Percentiles rank a stretch among this genome's conserved stretches.
These are phyloP conservation scores for Leptothorax acervorum DNA, from an alignment of 2,888 invertebrate genomes.

Conservation along the genomic window DNA sequence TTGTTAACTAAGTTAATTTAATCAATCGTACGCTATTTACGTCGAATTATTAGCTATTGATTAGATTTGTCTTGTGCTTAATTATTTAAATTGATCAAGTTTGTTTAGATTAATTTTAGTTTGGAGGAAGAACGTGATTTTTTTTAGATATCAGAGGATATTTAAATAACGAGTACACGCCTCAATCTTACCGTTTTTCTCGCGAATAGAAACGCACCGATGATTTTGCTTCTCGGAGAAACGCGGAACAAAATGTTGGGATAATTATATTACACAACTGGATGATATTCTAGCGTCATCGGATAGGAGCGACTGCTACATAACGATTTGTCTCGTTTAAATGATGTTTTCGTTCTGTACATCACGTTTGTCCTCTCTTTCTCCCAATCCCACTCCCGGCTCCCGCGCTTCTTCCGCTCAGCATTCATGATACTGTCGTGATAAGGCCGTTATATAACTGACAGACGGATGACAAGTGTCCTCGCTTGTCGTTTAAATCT, in stretches of 20 bases:
- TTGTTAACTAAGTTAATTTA: constrained; percentile 24
- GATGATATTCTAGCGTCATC: background rate
- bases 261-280: background rate
- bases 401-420: constrained; percentile 7
- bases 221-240: background rate
- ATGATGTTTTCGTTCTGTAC: background rate
- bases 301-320: no score
- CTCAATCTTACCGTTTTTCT: background rate
- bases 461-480: constrained; percentile 31
- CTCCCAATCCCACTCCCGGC: background rate
- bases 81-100: background rate
- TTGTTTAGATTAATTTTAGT: background rate
- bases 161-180: background rate
- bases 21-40: constrained; percentile 8
- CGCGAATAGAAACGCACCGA: background rate
- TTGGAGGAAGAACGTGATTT: background rate
- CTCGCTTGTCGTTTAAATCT: constrained; percentile 15
- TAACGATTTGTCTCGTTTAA: constrained; percentile 14
- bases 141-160: background rate
- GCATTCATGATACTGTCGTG: constrained; percentile 24
- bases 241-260: background rate
- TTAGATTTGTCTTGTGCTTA: background rate
- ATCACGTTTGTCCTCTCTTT: background rate
- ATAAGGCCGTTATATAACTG: constrained; percentile 33
- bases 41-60: background rate